Evolutionary conservation across 2,113 vertebrate genomes (phyloP).

Genomic region (Collichthys lucidus): DNA sequence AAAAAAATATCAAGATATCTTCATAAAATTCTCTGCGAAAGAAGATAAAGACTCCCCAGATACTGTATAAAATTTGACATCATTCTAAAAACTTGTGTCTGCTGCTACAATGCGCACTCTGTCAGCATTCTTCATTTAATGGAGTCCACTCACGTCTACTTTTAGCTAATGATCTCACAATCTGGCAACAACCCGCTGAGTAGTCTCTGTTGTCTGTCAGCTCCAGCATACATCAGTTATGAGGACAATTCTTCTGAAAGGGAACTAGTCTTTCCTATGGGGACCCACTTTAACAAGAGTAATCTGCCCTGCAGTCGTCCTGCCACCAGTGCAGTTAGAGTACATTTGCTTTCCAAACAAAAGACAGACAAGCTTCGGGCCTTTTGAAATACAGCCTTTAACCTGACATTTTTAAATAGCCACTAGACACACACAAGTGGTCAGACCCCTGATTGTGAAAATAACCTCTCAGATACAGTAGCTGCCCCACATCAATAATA

Average conservation of each 20-base stretch:
- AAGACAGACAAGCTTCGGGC: conserved; percentile 16
- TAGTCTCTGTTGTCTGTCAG: conserved; percentile 61
- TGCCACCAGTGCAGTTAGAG: neutral
- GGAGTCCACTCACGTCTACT: conserved; percentile 51
- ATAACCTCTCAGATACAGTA: conserved; percentile 45
- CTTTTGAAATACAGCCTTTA: conserved; percentile 33
- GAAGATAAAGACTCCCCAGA: neutral
- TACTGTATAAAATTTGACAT: conserved; percentile 5
- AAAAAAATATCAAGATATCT: conserved; percentile 6
- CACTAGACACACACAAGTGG: conserved; percentile 19
- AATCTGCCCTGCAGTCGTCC: conserved; percentile 24
- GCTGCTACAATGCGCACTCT: conserved; percentile 19
- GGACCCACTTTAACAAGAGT: conserved; percentile 35
- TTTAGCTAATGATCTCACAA: conserved; percentile 67
- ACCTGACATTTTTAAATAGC: conserved; percentile 49
- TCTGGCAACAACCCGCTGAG: conserved; percentile 54
- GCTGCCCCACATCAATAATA: conserved; percentile 45
- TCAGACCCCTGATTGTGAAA: conserved; percentile 45
- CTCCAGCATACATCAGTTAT: conserved; percentile 46
- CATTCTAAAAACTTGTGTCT: neutral
- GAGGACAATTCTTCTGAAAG: conserved; percentile 52
- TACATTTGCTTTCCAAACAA: conserved; percentile 12
- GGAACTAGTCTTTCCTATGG: conserved; percentile 48
- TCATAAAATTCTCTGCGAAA: neutral
- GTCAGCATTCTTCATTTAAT: conserved; percentile 40